Evolutionary conservation across 2,888 invertebrate species (phyloP).

Genomic region (Idaea biselata): DNA sequence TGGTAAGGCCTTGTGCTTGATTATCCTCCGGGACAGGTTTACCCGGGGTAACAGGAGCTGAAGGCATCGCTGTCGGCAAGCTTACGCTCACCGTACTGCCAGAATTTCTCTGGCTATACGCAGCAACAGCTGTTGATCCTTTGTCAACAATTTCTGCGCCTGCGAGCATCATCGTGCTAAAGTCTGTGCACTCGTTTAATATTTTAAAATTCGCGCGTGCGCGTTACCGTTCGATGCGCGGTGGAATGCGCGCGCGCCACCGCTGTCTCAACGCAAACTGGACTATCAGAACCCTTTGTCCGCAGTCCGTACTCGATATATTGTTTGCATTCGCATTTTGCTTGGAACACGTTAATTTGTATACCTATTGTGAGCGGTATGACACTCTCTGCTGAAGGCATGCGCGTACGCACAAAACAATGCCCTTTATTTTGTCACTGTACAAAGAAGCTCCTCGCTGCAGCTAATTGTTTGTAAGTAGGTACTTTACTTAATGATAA

Average conservation of each 20-base stretch:
- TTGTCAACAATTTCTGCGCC: conserved; percentile 69
- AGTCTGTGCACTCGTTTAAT: conserved; percentile 31
- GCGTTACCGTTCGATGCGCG: conserved; percentile 45
- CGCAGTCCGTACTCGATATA: conserved; percentile 45
- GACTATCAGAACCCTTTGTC: conserved; percentile 51
- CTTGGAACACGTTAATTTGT: conserved; percentile 48
- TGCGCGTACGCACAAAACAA: conserved; percentile 31
- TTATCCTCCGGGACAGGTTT: conserved; percentile 19
- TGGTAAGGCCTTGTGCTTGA: conserved; percentile 39
- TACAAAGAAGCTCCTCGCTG: conserved; percentile 22
- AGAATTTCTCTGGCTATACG: conserved; percentile 36
- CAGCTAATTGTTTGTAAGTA: conserved; percentile 10
- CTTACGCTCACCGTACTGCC: conserved; percentile 11
- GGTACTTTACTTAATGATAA: background rate
- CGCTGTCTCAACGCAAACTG: conserved; percentile 29
- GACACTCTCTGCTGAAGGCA: conserved; percentile 33
- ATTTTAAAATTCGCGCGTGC: conserved; percentile 48
- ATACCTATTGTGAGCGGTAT: conserved; percentile 28
- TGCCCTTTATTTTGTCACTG: conserved; percentile 38
- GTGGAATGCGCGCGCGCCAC: conserved; percentile 57
- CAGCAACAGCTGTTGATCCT: conserved; percentile 43
- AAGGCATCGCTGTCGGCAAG: conserved; percentile 9
- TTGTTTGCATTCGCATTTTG: conserved; percentile 51
- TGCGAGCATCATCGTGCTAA: conserved; percentile 65
- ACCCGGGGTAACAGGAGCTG: conserved; percentile 24